Conservation (phyloP, 1,140 invertebrate genomes). For the Anagrus nilaparvatae region DNA sequence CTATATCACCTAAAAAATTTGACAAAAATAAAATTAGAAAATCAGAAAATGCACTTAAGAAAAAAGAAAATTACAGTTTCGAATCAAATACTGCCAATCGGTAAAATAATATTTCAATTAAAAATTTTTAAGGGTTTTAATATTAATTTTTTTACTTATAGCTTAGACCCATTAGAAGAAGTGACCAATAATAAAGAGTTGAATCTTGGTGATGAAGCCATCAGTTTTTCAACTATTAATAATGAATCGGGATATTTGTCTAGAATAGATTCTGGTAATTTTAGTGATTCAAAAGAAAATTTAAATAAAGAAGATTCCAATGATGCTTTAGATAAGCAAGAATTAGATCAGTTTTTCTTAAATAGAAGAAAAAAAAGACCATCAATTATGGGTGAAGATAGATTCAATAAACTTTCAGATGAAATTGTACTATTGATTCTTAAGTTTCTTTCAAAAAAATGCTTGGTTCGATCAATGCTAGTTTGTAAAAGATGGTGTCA, state of each 20-base stretch:
- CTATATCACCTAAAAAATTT: constrained; percentile 22
- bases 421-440: constrained; percentile 78
- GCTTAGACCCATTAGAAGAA: constrained; percentile 21
- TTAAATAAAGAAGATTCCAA: constrained; percentile 24
- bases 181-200: too few relatives aligned
- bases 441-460: constrained; percentile 67
- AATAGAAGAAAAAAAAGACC: constrained; percentile 31
- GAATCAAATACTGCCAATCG: constrained; percentile 25
- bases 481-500: constrained; percentile 57
- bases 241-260: constrained; percentile 33
- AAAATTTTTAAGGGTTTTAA: background rate
- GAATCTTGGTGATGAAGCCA: constrained; percentile 22
- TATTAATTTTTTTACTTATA: constrained; percentile 12
- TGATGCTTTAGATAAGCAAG: constrained; percentile 20
- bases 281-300: constrained; percentile 23
- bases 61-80: constrained; percentile 26
- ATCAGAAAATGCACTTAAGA: constrained; percentile 14
- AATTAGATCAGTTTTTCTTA: constrained; percentile 31
- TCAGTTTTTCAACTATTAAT: constrained; percentile 13
- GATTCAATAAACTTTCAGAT: constrained; percentile 62
- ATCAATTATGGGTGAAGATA: constrained; percentile 37
- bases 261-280: constrained; percentile 26
- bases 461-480: constrained; percentile 45
- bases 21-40: constrained; percentile 12
- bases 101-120: constrained; percentile 18